Percentiles rank a stretch among this genome's conserved stretches.
phyloP scores from a whole-genome alignment of 2,797 vertebrate genomes.

The Sternotherus odoratus region DNA sequence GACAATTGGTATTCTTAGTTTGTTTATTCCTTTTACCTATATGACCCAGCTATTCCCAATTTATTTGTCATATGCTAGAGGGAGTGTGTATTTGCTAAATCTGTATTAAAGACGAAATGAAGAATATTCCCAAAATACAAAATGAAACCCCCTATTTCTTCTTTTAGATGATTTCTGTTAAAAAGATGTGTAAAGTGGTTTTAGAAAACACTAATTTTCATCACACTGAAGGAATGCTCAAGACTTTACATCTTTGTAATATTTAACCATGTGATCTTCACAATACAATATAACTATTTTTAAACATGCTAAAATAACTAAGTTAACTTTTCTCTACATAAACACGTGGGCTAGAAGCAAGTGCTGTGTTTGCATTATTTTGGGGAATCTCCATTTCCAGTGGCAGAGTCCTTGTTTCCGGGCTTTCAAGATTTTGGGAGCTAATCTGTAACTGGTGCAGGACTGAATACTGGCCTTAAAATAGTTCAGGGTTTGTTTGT shows the following conservation, averaged over 20 bases:
- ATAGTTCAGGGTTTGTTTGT: too few species aligned
- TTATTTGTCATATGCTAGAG: constrained; percentile 43
- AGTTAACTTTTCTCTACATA: background rate
- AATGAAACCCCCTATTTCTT: background rate
- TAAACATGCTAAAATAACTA: background rate
- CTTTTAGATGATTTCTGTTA: background rate
- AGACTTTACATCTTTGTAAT: background rate
- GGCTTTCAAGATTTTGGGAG: background rate
- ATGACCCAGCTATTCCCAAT: constrained; percentile 43
- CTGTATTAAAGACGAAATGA: constrained; percentile 57
- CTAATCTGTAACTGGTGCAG: background rate
- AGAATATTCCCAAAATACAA: constrained; percentile 42
- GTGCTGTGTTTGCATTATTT: background rate
- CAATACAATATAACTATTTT: too few species aligned
- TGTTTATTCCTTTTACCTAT: background rate
- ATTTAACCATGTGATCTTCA: too few species aligned
- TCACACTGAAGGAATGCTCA: background rate
- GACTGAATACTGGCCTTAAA: background rate
- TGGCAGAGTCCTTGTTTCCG: background rate
- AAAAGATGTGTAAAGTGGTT: background rate
- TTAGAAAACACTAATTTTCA: background rate
- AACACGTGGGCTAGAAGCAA: background rate
- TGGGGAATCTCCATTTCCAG: background rate
- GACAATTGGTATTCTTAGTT: constrained; percentile 33
- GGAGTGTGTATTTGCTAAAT: constrained; percentile 23